Evolutionary conservation across 2,113 vertebrate species (phyloP), one percentile per base, ranked within the genome.

Genomic region (Fulmarus glacialis): DNA sequence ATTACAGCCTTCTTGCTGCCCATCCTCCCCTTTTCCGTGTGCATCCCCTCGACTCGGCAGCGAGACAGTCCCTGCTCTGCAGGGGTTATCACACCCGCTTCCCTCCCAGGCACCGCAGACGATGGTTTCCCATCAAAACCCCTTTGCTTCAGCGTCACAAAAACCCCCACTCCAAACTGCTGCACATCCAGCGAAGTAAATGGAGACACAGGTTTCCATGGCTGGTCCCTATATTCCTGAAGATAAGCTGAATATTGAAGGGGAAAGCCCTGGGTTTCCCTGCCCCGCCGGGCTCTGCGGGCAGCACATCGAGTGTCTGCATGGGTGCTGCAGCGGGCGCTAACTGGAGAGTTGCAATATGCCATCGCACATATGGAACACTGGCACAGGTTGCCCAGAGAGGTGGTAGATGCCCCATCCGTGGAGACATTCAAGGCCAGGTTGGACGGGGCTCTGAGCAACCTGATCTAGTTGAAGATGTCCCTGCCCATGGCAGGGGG

Each of bases 311-410:
- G 1, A 58, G 34, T 17, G 48, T 24, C 47, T 72, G 30, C 40
- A 21, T 0, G 2, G n/a, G n/a, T 63, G 43, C 84, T 38, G 14
- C n/a, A 77, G 63, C 1, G 0, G 89, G 55, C 5, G 1, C 30
- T 58, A 78, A 55, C n/a, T 2, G 0, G 32, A n/a, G 56, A 71
- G 48, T 0, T 87, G 85, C 56, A 50, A 59, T 43, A 67, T 32
- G 18, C 15, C n/a, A 8, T 32, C 0, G 0, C 19, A 12, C 2
- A 0, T 40, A 2, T 20, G 52, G 29, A 40, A 40, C 40, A 40
- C 40, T 12, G 40, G 40, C 40, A 40, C 40, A 40, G 40, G 40
- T 40, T 12, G 40, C 40, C 40, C 40, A 40, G 40, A 40, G 40
- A 40, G 40, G 40, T 40, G 40, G 40, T 40, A 40, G 40, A 40